Percentiles rank a stretch among this genome's conserved stretches.
Evolutionary conservation across 2,113 vertebrate species (phyloP).

Genomic region (Cairina moschata): DNA sequence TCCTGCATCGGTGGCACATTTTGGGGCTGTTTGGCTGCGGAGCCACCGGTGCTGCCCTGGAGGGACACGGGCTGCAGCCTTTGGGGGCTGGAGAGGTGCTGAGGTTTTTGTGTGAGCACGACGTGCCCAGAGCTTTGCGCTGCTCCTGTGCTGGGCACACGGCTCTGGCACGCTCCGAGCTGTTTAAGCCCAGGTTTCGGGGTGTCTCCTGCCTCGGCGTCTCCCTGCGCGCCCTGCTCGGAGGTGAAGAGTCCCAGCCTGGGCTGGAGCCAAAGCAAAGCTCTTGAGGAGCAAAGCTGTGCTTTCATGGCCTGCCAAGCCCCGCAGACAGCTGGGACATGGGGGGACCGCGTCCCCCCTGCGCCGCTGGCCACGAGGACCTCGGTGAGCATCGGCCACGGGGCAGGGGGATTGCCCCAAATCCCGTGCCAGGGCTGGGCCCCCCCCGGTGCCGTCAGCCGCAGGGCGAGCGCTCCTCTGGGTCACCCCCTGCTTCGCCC

Average conservation of each 20-base stretch:
- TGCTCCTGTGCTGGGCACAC: accelerated
- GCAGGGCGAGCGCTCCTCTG: too few species aligned
- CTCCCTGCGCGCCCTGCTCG: not conserved
- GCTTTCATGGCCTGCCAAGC: not conserved
- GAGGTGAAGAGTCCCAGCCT: not conserved
- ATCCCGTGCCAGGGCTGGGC: too few species aligned
- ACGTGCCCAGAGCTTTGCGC: not conserved
- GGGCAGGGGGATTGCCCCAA: too few species aligned
- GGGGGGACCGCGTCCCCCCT: not conserved
- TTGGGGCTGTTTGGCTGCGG: too few species aligned
- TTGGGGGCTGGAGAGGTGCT: accelerated
- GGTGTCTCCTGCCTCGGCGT: accelerated
- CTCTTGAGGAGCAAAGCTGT: not conserved
- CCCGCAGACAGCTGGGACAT: accelerated
- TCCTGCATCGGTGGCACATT: not conserved
- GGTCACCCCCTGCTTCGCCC: too few species aligned
- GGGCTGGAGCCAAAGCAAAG: not conserved
- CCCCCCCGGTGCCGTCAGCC: too few species aligned
- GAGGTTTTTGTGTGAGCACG: accelerated
- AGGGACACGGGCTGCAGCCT: too few species aligned
- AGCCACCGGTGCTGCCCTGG: too few species aligned
- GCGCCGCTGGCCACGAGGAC: not conserved
- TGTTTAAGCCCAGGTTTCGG: accelerated
- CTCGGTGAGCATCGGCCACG: accelerated
- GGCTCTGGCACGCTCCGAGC: not conserved